Conservation (phyloP, 2,113 vertebrate species). For the Dipodomys ordii region DNA sequence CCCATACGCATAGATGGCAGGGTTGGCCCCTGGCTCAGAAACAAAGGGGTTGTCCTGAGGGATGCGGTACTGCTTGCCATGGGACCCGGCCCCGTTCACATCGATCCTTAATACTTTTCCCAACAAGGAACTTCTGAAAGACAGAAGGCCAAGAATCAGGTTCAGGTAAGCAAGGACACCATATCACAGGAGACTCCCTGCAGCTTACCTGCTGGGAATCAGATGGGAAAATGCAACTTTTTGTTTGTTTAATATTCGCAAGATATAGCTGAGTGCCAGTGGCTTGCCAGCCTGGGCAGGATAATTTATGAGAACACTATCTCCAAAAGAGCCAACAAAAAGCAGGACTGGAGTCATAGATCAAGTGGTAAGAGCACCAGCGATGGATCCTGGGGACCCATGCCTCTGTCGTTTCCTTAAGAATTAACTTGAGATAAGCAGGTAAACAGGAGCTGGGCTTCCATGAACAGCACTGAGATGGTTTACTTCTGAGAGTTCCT, state of each 20-base stretch:
- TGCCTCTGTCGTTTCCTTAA: neutral
- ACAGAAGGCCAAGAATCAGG: conserved; percentile 9
- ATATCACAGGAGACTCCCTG: neutral
- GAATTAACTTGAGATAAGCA: neutral
- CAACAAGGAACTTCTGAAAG: conserved; percentile 89
- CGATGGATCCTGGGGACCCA: neutral
- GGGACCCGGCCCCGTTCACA: conserved; percentile 83
- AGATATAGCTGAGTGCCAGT: too few species aligned
- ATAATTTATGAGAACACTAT: too few species aligned
- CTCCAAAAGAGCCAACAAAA: too few species aligned
- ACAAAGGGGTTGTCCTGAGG: conserved; percentile 91
- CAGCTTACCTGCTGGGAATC: neutral
- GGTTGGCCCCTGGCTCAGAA: conserved; percentile 82
- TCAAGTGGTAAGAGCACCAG: too few species aligned
- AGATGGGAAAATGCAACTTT: neutral
- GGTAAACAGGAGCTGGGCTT: neutral
- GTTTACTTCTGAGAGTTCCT: neutral
- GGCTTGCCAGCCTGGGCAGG: too few species aligned
- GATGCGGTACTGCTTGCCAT: conserved; percentile 85
- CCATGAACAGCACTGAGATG: neutral
- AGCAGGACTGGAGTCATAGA: too few species aligned
- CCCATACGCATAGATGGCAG: conserved; percentile 90
- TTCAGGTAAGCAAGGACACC: neutral
- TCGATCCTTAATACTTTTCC: conserved; percentile 92
- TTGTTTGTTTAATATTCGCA: neutral